Evolutionary conservation across 1,140 invertebrate species (phyloP).

Genomic region (Calycopis cecrops): DNA sequence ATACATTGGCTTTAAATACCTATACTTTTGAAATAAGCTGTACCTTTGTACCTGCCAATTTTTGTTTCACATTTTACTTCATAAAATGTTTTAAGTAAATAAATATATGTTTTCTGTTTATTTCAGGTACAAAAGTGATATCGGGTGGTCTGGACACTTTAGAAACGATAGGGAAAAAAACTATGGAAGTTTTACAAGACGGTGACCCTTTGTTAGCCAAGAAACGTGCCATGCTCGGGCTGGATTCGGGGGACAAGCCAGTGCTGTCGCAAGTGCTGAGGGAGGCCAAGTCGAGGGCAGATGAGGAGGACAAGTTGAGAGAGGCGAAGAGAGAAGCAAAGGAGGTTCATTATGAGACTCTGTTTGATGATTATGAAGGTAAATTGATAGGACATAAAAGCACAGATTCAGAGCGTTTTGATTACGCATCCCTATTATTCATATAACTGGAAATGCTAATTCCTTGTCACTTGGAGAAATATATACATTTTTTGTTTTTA

Average conservation of each 20-base stretch:
- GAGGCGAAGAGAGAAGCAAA: conserved; percentile 79
- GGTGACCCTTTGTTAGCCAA: conserved; percentile 91
- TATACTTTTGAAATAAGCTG: too few species aligned
- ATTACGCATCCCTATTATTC: too few species aligned
- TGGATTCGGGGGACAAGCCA: conserved; percentile 76
- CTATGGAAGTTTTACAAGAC: conserved; percentile 93
- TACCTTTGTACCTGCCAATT: too few species aligned
- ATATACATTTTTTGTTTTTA: too few species aligned
- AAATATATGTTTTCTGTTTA: conserved; percentile 1
- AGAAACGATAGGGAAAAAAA: conserved; percentile 94
- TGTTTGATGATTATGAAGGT: conserved; percentile 93
- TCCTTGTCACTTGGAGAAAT: too few species aligned
- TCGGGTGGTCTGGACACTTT: conserved; percentile 90
- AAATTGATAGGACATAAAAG: too few species aligned
- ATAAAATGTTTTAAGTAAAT: background rate
- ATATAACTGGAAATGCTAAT: too few species aligned
- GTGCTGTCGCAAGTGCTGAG: conserved; percentile 80
- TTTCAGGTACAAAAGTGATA: conserved; percentile 85
- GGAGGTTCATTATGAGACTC: conserved; percentile 84
- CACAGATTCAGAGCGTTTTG: too few species aligned
- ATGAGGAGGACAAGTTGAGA: conserved; percentile 79
- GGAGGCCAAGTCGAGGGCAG: conserved; percentile 89
- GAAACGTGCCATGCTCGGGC: conserved; percentile 84
- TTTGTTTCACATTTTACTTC: too few species aligned
- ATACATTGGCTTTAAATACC: too few species aligned